Evolutionary conservation across 2,888 invertebrate species (phyloP).

Genomic region (Nomada ferruginata): DNA sequence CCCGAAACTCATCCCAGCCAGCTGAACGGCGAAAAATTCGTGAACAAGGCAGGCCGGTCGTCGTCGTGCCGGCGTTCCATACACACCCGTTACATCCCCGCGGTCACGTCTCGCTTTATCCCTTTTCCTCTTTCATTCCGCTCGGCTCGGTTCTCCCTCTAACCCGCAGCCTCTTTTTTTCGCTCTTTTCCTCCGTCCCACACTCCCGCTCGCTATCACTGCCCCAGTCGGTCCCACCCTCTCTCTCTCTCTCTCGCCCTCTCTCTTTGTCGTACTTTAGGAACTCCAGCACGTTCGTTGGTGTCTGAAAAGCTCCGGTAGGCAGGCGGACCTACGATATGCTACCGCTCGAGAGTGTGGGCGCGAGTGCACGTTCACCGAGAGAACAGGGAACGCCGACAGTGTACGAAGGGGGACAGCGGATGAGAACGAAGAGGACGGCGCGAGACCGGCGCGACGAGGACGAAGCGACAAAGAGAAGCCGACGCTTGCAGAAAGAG

Average conservation of each 20-base stretch:
- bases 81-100: slow-evolving; percentile 69
- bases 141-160: slow-evolving; percentile 8
- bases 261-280: slow-evolving; percentile 32
- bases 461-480: slow-evolving; percentile 57
- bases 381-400: slow-evolving; percentile 53
- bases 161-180: slow-evolving; percentile 21
- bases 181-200: slow-evolving; percentile 40
- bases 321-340: slow-evolving; percentile 70
- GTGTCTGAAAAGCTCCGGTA: slow-evolving; percentile 72
- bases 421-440: slow-evolving; percentile 48
- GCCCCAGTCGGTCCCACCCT: slow-evolving; percentile 17
- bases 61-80: slow-evolving; percentile 41
- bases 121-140: slow-evolving; percentile 53
- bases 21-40: slow-evolving; percentile 54
- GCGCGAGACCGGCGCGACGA: slow-evolving; percentile 37
- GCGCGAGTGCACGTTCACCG: slow-evolving; percentile 58
- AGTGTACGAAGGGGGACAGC: slow-evolving; percentile 32
- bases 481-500: slow-evolving; percentile 58
- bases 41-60: slow-evolving; percentile 43
- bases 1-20: slow-evolving; percentile 52
- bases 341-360: slow-evolving; percentile 71
- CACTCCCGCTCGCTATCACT: slow-evolving; percentile 9
- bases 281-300: slow-evolving; percentile 46
- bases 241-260: slow-evolving; percentile 30
- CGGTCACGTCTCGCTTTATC: slow-evolving; percentile 53